These are phyloP conservation scores for Xanthia togata DNA, from an alignment of 2,888 invertebrate genomes.

Conservation along the genomic window DNA sequence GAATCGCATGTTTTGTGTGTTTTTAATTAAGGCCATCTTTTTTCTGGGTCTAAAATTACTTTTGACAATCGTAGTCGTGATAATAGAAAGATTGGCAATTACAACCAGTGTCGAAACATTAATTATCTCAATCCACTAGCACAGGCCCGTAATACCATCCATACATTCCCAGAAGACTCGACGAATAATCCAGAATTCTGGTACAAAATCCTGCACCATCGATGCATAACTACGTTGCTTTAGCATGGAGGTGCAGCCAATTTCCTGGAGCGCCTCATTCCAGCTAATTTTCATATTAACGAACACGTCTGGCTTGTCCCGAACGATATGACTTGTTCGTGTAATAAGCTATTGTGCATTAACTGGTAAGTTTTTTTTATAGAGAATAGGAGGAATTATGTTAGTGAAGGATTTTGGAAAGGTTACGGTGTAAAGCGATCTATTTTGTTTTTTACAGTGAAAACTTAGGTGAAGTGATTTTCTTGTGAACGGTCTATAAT, in stretches of 20 bases:
- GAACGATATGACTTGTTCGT: slow-evolving; percentile 63
- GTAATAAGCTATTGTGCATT: slow-evolving; percentile 62
- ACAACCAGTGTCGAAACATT: not conserved
- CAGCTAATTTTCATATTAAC: slow-evolving; percentile 81
- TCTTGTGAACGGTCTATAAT: no score
- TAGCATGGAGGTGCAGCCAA: slow-evolving; percentile 68
- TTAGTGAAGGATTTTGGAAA: not conserved
- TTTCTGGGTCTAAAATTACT: no score
- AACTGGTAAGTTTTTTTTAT: slow-evolving; percentile 40
- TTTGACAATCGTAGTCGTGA: not conserved
- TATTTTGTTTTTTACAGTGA: no score
- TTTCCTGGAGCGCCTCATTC: slow-evolving; percentile 74
- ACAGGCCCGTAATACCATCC: not conserved
- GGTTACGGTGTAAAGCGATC: not conserved
- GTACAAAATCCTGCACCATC: slow-evolving; percentile 40
- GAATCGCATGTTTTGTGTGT: not conserved
- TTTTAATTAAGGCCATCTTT: not conserved
- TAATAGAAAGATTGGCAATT: not conserved
- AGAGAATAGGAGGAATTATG: not conserved
- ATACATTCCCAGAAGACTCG: slow-evolving; percentile 28
- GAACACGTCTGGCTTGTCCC: slow-evolving; percentile 71
- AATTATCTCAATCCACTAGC: not conserved
- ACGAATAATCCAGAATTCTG: slow-evolving; percentile 20
- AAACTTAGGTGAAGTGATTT: no score
- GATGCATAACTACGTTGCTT: slow-evolving; percentile 55